Conservation (phyloP, 2,797 vertebrate species). For the Anableps anableps region DNA sequence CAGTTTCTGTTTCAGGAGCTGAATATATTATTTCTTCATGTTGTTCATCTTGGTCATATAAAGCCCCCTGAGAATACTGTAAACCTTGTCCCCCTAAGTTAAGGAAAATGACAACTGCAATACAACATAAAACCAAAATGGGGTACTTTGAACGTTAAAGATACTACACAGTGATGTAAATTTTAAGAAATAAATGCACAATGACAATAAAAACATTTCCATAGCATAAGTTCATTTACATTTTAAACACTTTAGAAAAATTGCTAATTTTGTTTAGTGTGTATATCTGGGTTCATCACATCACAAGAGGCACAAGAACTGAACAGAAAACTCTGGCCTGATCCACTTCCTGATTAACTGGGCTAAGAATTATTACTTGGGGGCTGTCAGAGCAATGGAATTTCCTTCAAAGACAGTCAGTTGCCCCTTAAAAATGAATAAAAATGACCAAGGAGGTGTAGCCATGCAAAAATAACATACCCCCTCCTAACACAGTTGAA, state of each 20-base stretch:
- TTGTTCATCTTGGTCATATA: conserved; percentile 68
- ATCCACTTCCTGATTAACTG: too few relatives aligned
- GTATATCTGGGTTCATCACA: too few relatives aligned
- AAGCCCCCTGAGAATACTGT: conserved; percentile 49
- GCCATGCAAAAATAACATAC: neutral
- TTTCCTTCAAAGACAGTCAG: neutral
- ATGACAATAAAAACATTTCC: neutral
- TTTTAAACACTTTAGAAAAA: too few relatives aligned
- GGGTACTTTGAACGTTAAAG: neutral
- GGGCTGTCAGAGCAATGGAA: too few relatives aligned
- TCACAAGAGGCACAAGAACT: too few relatives aligned
- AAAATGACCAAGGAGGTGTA: neutral
- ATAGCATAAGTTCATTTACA: too few relatives aligned
- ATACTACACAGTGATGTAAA: neutral
- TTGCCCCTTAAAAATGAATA: neutral
- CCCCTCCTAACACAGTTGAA: neutral
- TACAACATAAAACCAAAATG: neutral
- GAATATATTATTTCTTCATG: conserved; percentile 70
- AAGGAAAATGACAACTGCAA: conserved; percentile 30
- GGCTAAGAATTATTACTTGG: too few relatives aligned
- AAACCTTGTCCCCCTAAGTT: conserved; percentile 62
- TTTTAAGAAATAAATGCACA: neutral
- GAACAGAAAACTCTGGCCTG: too few relatives aligned
- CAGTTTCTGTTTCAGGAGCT: conserved; percentile 50
- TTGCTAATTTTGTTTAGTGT: too few relatives aligned